Percentiles rank a stretch among this genome's conserved stretches.
Conservation (phyloP, 2,797 vertebrate species). For the Setipinna tenuifilis region DNA sequence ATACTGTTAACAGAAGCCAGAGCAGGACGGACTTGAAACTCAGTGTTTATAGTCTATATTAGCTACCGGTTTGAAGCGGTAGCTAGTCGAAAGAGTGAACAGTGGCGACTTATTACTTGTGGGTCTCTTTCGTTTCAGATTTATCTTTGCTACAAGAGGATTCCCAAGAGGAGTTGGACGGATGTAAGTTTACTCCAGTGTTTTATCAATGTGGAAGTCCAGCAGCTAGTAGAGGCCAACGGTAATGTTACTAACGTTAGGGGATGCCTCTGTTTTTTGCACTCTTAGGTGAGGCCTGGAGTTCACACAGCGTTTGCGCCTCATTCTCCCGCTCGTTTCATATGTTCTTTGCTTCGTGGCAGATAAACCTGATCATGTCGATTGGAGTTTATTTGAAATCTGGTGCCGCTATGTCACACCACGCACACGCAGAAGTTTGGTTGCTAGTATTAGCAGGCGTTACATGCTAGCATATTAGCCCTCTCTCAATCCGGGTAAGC, state of each 20-base stretch:
- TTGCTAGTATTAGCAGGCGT: conserved; percentile 27
- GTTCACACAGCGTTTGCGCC: not conserved
- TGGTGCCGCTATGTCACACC: not conserved
- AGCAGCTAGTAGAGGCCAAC: conserved; percentile 25
- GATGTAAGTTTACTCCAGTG: conserved; percentile 75
- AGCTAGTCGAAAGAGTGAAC: conserved; percentile 22
- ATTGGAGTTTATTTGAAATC: conserved; percentile 4
- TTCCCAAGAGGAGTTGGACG: conserved; percentile 83
- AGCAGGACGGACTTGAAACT: conserved; percentile 38
- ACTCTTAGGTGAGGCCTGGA: conserved; percentile 40
- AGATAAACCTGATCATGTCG: conserved; percentile 1
- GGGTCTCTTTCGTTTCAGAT: conserved; percentile 70
- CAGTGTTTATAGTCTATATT: conserved; percentile 48
- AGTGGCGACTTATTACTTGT: conserved; percentile 45
- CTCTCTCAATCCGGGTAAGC: not conserved
- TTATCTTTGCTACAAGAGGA: conserved; percentile 85
- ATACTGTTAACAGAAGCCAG: conserved; percentile 50
- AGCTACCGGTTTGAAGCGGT: conserved; percentile 37
- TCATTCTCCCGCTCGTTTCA: not conserved
- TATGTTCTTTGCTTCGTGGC: not conserved
- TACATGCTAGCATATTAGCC: conserved; percentile 8
- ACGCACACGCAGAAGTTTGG: conserved; percentile 25
- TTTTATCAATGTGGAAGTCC: conserved; percentile 20
- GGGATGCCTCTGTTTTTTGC: conserved; percentile 10
- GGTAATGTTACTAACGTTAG: not conserved